These are phyloP conservation scores for Macrobrachium nipponense DNA, from an alignment of 1,140 invertebrate genomes.

Conservation along the genomic window DNA sequence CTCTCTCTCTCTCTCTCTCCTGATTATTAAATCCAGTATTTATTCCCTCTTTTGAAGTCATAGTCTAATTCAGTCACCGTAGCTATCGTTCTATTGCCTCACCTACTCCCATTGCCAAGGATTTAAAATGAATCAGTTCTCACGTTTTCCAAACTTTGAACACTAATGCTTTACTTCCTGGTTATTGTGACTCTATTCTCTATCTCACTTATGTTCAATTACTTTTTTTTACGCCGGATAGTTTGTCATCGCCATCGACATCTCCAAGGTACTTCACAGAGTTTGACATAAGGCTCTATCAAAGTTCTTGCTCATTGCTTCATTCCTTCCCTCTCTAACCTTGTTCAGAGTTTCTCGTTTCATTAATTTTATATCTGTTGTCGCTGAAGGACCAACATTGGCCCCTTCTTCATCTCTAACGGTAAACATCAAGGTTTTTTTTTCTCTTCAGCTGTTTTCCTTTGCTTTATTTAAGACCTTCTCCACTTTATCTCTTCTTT, in stretches of 20 bases:
- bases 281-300: too few species aligned
- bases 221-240: too few species aligned
- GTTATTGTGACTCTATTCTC: too few species aligned
- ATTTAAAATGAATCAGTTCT: not conserved
- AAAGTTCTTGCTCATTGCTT: not conserved
- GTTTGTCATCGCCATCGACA: too few species aligned
- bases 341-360: not conserved
- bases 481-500: not conserved
- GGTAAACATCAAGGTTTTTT: not conserved
- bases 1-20: constrained; percentile 13
- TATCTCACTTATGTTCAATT: too few species aligned
- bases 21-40: not conserved
- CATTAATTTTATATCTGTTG: not conserved
- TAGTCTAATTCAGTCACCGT: not conserved
- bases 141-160: too few species aligned
- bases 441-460: not conserved
- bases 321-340: not conserved
- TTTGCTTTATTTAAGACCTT: not conserved
- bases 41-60: not conserved
- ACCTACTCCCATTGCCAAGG: not conserved
- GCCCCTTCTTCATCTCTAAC: not conserved
- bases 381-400: not conserved
- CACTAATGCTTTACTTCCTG: too few species aligned
- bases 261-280: too few species aligned
- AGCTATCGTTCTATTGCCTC: not conserved